A percentile compares a stretch with the other conserved stretches of the same genome.
These are phyloP conservation scores for Melozone crissalis DNA, from an alignment of 2,113 vertebrate species.

Conservation along the genomic window DNA sequence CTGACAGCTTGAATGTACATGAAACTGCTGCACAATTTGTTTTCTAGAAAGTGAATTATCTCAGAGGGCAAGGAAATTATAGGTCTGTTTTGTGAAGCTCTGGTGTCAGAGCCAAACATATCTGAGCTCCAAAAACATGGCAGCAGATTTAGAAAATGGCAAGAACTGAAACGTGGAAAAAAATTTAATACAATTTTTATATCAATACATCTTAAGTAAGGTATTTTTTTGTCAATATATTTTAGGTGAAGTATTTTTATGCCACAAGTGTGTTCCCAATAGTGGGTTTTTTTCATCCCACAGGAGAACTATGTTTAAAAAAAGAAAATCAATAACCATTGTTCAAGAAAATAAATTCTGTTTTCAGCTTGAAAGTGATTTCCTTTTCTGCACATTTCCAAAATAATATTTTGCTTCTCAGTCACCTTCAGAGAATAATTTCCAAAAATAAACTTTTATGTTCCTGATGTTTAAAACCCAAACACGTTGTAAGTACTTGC, in stretches of 20 bases:
- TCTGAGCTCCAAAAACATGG: not conserved
- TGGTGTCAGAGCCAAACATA: not conserved
- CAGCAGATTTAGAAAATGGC: not conserved
- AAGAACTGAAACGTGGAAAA: not conserved
- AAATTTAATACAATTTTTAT: not conserved
- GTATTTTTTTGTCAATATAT: not conserved
- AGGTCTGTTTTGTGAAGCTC: not conserved
- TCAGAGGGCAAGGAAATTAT: not conserved
- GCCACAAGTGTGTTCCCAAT: not conserved
- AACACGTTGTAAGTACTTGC: not conserved
- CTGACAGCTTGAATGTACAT: not conserved
- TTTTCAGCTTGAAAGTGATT: not conserved
- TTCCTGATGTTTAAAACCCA: not conserved
- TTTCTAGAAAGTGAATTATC: not conserved
- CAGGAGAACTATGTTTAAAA: not conserved
- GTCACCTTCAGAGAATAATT: not conserved
- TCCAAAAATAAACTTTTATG: not conserved
- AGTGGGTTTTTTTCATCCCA: not conserved
- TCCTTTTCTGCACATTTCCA: not conserved
- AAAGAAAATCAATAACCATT: conserved; percentile 13
- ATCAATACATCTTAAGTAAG: not conserved
- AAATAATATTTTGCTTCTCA: not conserved
- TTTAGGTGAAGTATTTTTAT: not conserved
- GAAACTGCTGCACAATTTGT: not conserved
- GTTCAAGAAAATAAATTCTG: not conserved